Conservation (phyloP, 2,797 vertebrate genomes). For the Enteromius viviparus region DNA sequence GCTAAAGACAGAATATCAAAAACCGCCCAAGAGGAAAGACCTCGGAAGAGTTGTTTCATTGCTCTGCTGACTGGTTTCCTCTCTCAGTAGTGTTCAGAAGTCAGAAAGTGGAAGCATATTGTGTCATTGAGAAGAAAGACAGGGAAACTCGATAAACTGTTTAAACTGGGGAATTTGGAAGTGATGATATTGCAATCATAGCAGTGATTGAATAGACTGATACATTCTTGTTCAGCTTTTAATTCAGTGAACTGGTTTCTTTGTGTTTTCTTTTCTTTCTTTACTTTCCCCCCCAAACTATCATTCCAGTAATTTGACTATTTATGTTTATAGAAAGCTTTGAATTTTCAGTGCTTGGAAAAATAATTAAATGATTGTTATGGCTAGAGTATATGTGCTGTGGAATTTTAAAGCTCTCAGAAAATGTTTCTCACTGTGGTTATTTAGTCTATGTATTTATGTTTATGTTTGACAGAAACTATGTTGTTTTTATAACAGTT, state of each 20-base stretch:
- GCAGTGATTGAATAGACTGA: not conserved
- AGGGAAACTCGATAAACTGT: conserved; percentile 32
- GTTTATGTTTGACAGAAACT: not conserved
- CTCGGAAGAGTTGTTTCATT: conserved; percentile 20
- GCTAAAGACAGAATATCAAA: conserved; percentile 18
- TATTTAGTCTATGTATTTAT: not conserved
- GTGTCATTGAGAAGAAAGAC: conserved; percentile 15
- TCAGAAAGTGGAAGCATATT: conserved; percentile 1
- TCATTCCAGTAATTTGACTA: not conserved
- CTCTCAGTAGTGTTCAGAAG: not conserved
- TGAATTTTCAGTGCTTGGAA: not conserved
- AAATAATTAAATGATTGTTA: not conserved
- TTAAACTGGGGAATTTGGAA: conserved; percentile 47
- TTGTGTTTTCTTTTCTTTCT: not conserved
- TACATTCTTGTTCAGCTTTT: not conserved
- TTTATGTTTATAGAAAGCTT: conserved; percentile 1
- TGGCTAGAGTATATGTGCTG: not conserved
- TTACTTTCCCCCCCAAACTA: not conserved
- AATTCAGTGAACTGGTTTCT: not conserved
- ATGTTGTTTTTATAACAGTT: not conserved
- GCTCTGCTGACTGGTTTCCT: conserved; percentile 61
- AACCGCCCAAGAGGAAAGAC: conserved; percentile 1
- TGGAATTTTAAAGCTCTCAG: not conserved
- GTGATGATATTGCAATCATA: conserved; percentile 20
- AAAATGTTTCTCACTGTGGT: not conserved